Evolutionary conservation across 2,888 invertebrate species (phyloP).

Genomic region (Heliconius hortense): DNA sequence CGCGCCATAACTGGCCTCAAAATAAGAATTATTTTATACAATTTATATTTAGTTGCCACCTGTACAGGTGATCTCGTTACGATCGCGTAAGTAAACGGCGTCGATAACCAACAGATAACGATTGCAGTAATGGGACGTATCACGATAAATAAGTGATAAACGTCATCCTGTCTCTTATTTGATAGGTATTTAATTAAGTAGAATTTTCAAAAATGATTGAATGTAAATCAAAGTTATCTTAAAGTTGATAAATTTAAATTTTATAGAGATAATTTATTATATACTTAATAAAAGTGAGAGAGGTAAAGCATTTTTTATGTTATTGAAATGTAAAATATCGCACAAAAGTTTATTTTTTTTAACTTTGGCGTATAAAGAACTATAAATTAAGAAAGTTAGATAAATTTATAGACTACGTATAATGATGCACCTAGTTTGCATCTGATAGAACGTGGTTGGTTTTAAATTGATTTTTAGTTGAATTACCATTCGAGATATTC

Average conservation of each 20-base stretch:
- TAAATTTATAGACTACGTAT: no score
- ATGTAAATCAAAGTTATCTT: not conserved
- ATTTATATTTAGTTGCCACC: not conserved
- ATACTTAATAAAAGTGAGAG: not conserved
- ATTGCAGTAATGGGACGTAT: constrained; percentile 24
- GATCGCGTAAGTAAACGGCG: constrained; percentile 9
- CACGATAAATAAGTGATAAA: constrained; percentile 26
- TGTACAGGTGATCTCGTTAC: constrained; percentile 16
- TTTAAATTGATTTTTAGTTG: not conserved
- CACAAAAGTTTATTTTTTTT: not conserved
- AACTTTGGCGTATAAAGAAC: not conserved
- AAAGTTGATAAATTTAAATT: constrained; percentile 3
- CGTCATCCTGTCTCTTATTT: constrained; percentile 7
- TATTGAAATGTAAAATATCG: not conserved
- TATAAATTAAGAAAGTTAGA: not conserved
- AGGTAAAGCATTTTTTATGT: not conserved
- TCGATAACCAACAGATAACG: constrained; percentile 7
- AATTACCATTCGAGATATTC: no score
- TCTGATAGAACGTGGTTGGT: not conserved
- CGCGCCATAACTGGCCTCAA: no score
- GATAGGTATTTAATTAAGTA: not conserved
- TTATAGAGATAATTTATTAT: not conserved
- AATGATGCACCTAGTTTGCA: not conserved
- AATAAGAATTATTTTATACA: constrained; percentile 8
- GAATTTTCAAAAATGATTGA: not conserved